Evolutionary conservation across 2,888 invertebrate species (phyloP), one percentile per base, ranked within the genome.

Genomic region (Tinea trinotella): DNA sequence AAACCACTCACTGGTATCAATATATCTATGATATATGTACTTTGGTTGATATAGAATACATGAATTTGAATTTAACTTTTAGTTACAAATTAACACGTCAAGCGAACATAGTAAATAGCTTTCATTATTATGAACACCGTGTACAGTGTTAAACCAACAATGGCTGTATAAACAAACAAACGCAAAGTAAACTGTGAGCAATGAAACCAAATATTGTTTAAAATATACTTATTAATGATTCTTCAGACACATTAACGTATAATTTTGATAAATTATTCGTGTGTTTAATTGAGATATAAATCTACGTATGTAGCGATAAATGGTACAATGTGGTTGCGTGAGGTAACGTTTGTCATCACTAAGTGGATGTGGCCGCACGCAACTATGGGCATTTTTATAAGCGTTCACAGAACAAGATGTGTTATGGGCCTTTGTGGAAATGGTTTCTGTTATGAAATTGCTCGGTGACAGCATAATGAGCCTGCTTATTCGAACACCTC

Each of bases 281-380:
- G 52, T 40, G 55, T 19, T 53, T 46, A 50, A 34, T 54, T 48
- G 15, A 44, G 57, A 57, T 57, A 55, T 17, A 30, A 15, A 57
- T 57, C 57, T 50, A 57, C 57, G 55, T 49, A 55, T 57, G 57
- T 57, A 50, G 49, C 18, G 12, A 52, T 57, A 57, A 57, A 53
- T 54, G 48, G 13, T 20, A 48, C 40, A 52, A 36, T 10, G 40
- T 34, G 54, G n/a, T 44, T 44, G 53, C 54, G 57, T 54, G 56
- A 19, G 53, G 13, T 35, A 49, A 44, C 35, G 53, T 52, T 13
- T 55, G 55, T 49, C 54, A 49, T 52, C 56, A 49, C 54, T 54
- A 49, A 44, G 53, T 53, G 53, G 53, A 36, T 30, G 35, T 2
- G 12, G 36, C 20, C 15, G 22, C 53, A 53, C 53, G 53, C 53